phyloP scores from a whole-genome alignment of 2,888 invertebrate genomes.

The Schizaphis graminum region DNA sequence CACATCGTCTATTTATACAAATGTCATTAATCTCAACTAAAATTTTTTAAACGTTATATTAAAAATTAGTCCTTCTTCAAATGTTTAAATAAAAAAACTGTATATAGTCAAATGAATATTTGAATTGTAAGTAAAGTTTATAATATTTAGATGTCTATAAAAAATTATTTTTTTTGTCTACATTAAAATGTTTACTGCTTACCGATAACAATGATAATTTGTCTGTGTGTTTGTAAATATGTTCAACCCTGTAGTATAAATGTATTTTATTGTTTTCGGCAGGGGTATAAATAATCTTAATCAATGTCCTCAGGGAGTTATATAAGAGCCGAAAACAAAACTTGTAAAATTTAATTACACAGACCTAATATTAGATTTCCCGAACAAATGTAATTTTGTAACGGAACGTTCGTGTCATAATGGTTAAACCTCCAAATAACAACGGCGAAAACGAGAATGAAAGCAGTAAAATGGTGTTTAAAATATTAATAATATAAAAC shows the following conservation, averaged over 20 bases:
- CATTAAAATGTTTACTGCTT: neutral
- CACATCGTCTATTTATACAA: constrained; percentile 33
- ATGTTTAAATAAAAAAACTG: neutral
- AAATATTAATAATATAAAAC: constrained; percentile 64
- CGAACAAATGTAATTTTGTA: constrained; percentile 64
- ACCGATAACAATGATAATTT: constrained; percentile 49
- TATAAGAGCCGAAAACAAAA: constrained; percentile 61
- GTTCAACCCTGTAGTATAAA: constrained; percentile 34
- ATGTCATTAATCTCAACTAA: constrained; percentile 34
- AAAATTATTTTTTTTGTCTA: neutral
- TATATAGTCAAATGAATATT: neutral
- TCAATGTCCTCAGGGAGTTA: constrained; percentile 63
- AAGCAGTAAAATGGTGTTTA: constrained; percentile 62
- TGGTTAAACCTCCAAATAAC: constrained; percentile 58
- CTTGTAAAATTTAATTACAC: constrained; percentile 64
- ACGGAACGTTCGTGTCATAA: constrained; percentile 63
- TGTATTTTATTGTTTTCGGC: constrained; percentile 62
- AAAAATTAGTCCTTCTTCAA: constrained; percentile 3
- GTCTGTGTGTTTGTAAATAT: constrained; percentile 41
- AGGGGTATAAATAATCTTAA: constrained; percentile 62
- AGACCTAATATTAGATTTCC: constrained; percentile 65
- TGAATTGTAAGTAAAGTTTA: neutral
- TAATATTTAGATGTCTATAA: neutral
- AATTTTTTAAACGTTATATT: constrained; percentile 11
- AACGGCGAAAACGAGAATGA: constrained; percentile 48